These are phyloP conservation scores for Lacanobia oleracea DNA, from an alignment of 2,888 invertebrate genomes.

Conservation along the genomic window DNA sequence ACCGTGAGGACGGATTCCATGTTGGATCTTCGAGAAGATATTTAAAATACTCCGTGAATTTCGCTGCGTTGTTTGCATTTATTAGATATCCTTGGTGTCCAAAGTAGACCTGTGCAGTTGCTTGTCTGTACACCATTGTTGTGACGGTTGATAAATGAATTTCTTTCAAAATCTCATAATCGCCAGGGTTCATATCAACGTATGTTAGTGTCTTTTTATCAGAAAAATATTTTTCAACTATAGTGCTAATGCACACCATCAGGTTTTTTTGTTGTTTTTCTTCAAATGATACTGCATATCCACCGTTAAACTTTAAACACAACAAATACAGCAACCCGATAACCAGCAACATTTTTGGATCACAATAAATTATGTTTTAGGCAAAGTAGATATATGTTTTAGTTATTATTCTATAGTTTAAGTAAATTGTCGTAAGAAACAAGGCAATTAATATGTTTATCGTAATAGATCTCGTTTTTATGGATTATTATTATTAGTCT, in stretches of 20 bases:
- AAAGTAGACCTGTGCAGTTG: background rate
- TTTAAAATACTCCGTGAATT: slow-evolving; percentile 62
- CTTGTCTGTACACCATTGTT: slow-evolving; percentile 20
- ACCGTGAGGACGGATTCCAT: slow-evolving; percentile 73
- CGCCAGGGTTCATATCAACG: slow-evolving; percentile 25
- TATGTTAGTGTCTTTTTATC: background rate
- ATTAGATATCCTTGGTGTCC: slow-evolving; percentile 69
- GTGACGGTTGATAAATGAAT: slow-evolving; percentile 50
- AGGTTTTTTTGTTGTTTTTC: background rate
- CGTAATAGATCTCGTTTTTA: slow-evolving; percentile 6
- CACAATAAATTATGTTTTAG: background rate
- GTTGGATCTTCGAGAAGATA: slow-evolving; percentile 62
- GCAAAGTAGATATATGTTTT: background rate
- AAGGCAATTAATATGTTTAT: slow-evolving; percentile 5
- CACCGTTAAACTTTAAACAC: slow-evolving; percentile 4
- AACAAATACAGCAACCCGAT: slow-evolving; percentile 26
- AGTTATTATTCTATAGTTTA: background rate
- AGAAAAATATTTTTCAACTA: background rate
- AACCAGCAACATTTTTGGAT: slow-evolving; percentile 52
- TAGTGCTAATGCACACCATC: background rate
- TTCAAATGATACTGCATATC: background rate
- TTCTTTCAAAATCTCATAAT: slow-evolving; percentile 47
- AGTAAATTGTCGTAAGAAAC: background rate
- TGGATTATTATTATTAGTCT: background rate
- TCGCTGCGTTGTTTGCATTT: slow-evolving; percentile 44